Evolutionary conservation across 2,113 vertebrate species (phyloP).

Genomic region (Pristiophorus japonicus): DNA sequence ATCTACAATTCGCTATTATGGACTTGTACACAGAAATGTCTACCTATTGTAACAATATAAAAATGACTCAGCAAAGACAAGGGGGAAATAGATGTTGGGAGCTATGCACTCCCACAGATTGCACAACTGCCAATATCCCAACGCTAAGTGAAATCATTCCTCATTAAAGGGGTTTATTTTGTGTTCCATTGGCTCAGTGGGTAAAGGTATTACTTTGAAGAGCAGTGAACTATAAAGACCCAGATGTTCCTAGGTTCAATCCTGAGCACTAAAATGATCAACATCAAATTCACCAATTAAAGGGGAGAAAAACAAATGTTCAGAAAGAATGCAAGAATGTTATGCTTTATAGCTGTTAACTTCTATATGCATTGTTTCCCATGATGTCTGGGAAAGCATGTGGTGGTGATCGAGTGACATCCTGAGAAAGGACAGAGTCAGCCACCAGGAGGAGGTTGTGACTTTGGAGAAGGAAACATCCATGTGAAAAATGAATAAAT

Average conservation of each 20-base stretch:
- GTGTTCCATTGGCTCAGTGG: neutral
- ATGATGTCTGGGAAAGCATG: no score
- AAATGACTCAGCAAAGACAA: neutral
- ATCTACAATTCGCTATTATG: constrained; percentile 9
- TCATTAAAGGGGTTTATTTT: neutral
- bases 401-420: no score
- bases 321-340: no score
- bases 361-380: no score
- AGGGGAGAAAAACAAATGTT: no score
- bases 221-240: neutral
- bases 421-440: no score
- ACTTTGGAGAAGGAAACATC: no score
- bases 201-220: neutral
- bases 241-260: neutral
- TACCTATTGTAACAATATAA: neutral
- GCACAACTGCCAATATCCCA: neutral
- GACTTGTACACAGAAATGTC: neutral
- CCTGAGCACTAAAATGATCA: no score
- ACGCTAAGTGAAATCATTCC: neutral
- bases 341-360: no score
- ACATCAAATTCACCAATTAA: no score
- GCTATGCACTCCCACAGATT: neutral
- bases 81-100: neutral
- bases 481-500: no score
- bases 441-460: no score